phyloP scores from a whole-genome alignment of 2,888 invertebrate species.

The Ectropis crepuscularia region DNA sequence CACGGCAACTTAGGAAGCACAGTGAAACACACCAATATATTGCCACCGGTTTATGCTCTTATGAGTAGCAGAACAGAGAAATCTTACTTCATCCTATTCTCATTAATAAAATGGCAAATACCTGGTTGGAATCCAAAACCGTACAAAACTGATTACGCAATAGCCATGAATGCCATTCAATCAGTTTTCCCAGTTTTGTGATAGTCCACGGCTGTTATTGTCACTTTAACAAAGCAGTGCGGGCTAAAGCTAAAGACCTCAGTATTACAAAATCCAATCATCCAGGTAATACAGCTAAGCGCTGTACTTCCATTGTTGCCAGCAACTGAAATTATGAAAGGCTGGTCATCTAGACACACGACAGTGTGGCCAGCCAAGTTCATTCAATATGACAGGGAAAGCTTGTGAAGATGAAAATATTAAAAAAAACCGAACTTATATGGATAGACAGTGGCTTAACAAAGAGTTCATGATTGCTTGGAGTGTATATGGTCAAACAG shows the following conservation, averaged over 20 bases:
- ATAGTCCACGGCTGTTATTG: constrained; percentile 7
- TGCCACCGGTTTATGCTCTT: constrained; percentile 32
- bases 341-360: too few relatives aligned
- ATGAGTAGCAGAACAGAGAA: constrained; percentile 25
- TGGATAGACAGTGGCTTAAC: too few relatives aligned
- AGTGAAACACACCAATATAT: constrained; percentile 25
- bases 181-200: constrained; percentile 20
- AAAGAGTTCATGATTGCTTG: too few relatives aligned
- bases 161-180: constrained; percentile 16
- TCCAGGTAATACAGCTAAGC: constrained; percentile 27
- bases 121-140: constrained; percentile 29
- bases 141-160: constrained; percentile 25
- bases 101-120: constrained; percentile 30
- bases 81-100: constrained; percentile 30
- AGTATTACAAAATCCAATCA: constrained; percentile 28
- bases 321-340: too few relatives aligned
- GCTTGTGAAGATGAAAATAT: too few relatives aligned
- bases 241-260: constrained; percentile 23
- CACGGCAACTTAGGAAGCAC: constrained; percentile 34
- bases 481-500: too few relatives aligned
- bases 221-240: constrained; percentile 20
- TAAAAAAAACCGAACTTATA: too few relatives aligned
- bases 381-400: too few relatives aligned
- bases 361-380: too few relatives aligned
- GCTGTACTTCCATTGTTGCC: constrained; percentile 31